These are phyloP conservation scores for Athene cunicularia DNA, from an alignment of 2,113 vertebrate species.

Conservation along the genomic window DNA sequence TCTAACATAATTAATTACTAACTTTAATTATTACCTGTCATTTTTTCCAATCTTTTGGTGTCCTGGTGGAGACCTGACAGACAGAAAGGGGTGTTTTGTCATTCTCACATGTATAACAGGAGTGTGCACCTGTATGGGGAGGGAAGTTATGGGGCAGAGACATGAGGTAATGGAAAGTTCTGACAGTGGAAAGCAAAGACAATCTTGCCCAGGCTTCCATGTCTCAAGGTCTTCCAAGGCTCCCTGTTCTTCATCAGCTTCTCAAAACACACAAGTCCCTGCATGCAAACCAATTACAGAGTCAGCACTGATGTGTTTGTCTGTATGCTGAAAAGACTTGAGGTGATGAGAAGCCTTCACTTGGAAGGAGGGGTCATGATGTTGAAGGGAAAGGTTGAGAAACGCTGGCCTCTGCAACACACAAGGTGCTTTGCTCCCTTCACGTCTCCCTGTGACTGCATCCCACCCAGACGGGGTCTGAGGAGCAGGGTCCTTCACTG, in stretches of 20 bases:
- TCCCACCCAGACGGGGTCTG: background rate
- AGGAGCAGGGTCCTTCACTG: background rate
- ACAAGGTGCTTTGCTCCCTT: background rate
- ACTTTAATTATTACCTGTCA: background rate
- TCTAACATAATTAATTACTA: background rate
- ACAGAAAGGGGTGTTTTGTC: background rate
- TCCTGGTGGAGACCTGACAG: background rate
- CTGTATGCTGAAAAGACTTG: background rate
- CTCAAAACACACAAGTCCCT: background rate
- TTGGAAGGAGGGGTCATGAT: background rate
- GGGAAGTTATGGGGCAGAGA: background rate
- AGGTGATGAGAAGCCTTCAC: background rate
- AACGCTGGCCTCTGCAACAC: background rate
- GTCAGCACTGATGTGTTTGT: background rate
- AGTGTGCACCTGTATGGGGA: background rate
- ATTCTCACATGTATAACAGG: background rate
- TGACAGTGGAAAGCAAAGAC: background rate
- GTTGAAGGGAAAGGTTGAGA: background rate
- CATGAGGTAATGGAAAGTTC: constrained; percentile 4
- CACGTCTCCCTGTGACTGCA: background rate
- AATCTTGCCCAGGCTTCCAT: background rate
- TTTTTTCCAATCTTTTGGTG: background rate
- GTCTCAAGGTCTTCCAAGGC: background rate
- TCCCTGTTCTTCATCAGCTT: background rate
- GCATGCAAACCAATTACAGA: background rate